Evolutionary conservation across 2,797 vertebrate species (phyloP), one percentile per base, ranked within the genome.

Genomic region (Micromesistius poutassou): DNA sequence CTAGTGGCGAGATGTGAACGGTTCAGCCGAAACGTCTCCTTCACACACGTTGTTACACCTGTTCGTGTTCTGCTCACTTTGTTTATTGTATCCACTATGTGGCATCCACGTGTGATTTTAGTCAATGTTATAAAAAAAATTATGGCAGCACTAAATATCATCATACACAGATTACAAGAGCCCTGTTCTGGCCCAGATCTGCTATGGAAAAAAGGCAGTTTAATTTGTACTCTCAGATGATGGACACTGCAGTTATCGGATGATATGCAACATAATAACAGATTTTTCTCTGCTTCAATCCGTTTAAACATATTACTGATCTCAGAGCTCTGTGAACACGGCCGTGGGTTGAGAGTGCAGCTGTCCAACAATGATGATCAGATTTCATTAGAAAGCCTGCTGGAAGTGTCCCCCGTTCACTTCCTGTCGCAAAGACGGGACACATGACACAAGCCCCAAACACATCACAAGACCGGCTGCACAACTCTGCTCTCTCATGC

Each of bases 1-100:
- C 90, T 90, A 81, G 81, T 84, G 91, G 82, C 66, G 38, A 62
- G 16, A 79, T 14, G 5, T 19, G 36, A 62, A 80, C 75, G 36
- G 25, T 76, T 35, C n/a, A 77, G 8, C 73, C 16, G 5, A 62
- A 62, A n/a, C 55, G 55, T 19, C 55, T n/a, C 22, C 55, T 1
- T 62, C 55, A 25, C 55, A n/a, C 7, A 22, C 19, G 16, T 16
- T 50, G 46, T 22, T 50, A 22, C 46, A 62, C 5, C 55, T 25
- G 22, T 55, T 5, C 46, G 6, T 4, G n/a, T n/a, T 62, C 22
- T n/a, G 22, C n/a, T 62, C n/a, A 25, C 55, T 10, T 62, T n/a
- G 55, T 62, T 25, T 10, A 62, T 62, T 68, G 10, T n/a, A 25
- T 10, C n/a, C 55, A 62, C 55, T 14, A 12, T 25, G 62, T 68